A percentile compares a stretch with the other conserved stretches of the same genome.
Evolutionary conservation across 2,797 vertebrate genomes (phyloP).

Genomic region (Semaprochilodus insignis): DNA sequence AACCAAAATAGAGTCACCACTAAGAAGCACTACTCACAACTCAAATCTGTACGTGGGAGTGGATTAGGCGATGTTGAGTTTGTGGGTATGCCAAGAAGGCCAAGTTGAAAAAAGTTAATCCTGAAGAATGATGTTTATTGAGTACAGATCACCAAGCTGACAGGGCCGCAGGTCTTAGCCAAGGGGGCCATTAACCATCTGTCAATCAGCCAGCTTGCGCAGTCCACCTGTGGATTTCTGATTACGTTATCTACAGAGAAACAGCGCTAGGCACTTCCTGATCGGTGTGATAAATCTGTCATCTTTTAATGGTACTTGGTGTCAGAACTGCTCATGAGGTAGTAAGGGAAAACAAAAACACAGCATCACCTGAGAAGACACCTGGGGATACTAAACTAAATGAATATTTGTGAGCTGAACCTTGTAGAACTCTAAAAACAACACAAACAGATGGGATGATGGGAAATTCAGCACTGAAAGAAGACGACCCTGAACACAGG

Average conservation of each 20-base stretch:
- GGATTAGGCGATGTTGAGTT: not conserved
- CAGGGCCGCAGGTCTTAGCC: conserved; percentile 1
- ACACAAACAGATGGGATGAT: conserved; percentile 33
- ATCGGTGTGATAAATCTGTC: conserved; percentile 2
- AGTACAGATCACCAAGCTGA: conserved; percentile 17
- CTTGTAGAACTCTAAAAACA: not conserved
- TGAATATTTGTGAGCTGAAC: too few species aligned
- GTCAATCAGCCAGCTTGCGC: conserved; percentile 20
- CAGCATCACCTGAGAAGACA: too few species aligned
- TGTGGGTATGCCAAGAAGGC: not conserved
- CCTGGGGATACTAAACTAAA: not conserved
- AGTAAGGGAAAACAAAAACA: not conserved
- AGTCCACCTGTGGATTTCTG: not conserved
- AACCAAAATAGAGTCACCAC: not conserved
- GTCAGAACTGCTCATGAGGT: not conserved
- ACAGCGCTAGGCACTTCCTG: conserved; percentile 20
- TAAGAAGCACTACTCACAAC: not conserved
- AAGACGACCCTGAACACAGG: conserved; percentile 36
- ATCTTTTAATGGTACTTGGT: not conserved
- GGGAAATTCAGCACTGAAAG: conserved; percentile 25
- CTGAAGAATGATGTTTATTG: conserved; percentile 16
- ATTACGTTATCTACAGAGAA: conserved; percentile 20
- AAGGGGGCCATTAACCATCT: not conserved
- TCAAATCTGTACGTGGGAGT: not conserved
- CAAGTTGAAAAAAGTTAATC: conserved; percentile 15